Evolutionary conservation across 2,888 invertebrate genomes (phyloP), one percentile per base, ranked within the genome.

Genomic region (Oegoconia quadripuncta): DNA sequence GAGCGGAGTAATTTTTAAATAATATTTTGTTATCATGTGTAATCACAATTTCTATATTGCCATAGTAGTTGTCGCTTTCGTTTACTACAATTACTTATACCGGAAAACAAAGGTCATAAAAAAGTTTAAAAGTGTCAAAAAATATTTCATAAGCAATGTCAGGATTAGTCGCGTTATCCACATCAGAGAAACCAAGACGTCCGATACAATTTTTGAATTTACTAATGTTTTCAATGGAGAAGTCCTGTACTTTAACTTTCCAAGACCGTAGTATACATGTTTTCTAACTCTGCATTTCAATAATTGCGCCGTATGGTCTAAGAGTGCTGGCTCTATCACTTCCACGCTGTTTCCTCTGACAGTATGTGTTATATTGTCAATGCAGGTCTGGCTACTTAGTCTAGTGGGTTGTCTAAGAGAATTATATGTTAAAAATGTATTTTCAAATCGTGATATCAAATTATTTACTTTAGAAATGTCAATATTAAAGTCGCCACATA

Each of bases 51-150:
- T 8, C 30, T 15, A 9, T 16, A 31, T 5, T 2, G 15, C 30
- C 30, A 31, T 7, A 31, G 30, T 9, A 16, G 9, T 3, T 31
- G 3, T 16, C 30, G 3, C n/a, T 16, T 31, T 31, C 17, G 5
- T 31, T 13, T 31, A 9, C 30, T 12, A 9, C 30, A 31, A 12
- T 13, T 16, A 9, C n/a, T 7, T 29, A n/a, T 22, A 4, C 31
- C 14, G 36, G 44, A 29, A 44, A 44, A 38, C 44, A 46, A 5
- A 46, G 39, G 14, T 44, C 33, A 42, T 41, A 44, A 16, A 46
- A 46, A 9, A 43, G 27, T 25, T 39, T 39, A 37, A 48, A 44
- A 15, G 17, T 22, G 14, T 48, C 35, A 2, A 36, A 13, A 7
- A 48, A 44, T 38, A 23, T 17, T 8, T 34, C 30, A 34, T 42